Evolutionary conservation across 2,888 invertebrate species (phyloP).

Genomic region (Coenonympha glycerion): DNA sequence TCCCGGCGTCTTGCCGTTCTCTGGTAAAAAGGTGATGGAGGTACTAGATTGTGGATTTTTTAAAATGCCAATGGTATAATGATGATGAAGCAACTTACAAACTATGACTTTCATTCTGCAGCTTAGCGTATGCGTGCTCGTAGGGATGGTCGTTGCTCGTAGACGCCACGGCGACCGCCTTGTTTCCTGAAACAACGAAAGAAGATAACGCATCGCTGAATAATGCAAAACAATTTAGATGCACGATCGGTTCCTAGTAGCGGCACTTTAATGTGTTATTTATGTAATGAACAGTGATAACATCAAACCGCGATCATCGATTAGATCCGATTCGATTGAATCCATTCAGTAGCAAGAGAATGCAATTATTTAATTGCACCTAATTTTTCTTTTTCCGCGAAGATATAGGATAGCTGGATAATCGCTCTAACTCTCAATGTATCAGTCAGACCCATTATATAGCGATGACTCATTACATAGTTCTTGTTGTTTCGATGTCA

Average conservation of each 20-base stretch:
- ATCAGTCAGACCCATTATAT: slow-evolving; percentile 12
- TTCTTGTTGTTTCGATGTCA: slow-evolving; percentile 7
- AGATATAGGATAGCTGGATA: neutral
- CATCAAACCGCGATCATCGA: slow-evolving; percentile 30
- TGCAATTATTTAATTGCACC: slow-evolving; percentile 10
- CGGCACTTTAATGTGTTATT: slow-evolving; percentile 33
- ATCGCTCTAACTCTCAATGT: neutral
- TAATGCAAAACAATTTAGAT: slow-evolving; percentile 22
- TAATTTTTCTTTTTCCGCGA: neutral
- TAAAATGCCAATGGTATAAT: too few species aligned
- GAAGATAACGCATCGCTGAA: neutral
- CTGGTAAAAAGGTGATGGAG: too few species aligned
- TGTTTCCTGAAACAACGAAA: slow-evolving; percentile 44
- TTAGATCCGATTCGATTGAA: slow-evolving; percentile 31
- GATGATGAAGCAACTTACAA: slow-evolving; percentile 49
- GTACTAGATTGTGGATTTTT: too few species aligned
- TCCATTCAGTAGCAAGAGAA: slow-evolving; percentile 30
- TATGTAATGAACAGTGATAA: slow-evolving; percentile 22
- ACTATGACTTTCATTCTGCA: slow-evolving; percentile 75
- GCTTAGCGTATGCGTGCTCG: slow-evolving; percentile 85
- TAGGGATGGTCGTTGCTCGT: slow-evolving; percentile 78
- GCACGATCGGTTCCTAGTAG: slow-evolving; percentile 33
- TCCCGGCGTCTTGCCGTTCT: too few species aligned
- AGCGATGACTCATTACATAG: slow-evolving; percentile 17
- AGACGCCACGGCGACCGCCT: slow-evolving; percentile 48